Percentiles rank a stretch among this genome's conserved stretches.
Conservation (phyloP, 1,140 invertebrate species). For the Drosophila aff. region DNA sequence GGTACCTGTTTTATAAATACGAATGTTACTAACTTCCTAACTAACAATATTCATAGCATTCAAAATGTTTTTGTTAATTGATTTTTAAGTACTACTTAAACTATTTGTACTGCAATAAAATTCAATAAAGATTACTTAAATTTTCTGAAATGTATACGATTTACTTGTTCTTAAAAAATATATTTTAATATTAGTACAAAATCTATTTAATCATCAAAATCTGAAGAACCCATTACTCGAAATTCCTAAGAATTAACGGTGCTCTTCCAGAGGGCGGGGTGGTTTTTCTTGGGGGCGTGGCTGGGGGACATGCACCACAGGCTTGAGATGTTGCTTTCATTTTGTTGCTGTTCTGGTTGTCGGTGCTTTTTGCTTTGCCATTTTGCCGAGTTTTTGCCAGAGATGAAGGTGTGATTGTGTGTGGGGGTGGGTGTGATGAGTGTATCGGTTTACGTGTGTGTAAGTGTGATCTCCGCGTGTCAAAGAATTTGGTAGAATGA, state of each 20-base stretch:
- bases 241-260: conserved; percentile 4
- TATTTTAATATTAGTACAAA: no score
- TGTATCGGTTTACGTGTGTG: conserved; percentile 51
- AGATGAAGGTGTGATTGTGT: conserved; percentile 37
- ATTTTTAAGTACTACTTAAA: not conserved
- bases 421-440: conserved; percentile 43
- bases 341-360: conserved; percentile 28
- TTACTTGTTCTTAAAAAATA: not conserved
- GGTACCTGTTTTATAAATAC: no score
- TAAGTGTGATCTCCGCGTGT: conserved; percentile 42
- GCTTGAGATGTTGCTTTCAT: conserved; percentile 39
- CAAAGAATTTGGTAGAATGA: conserved; percentile 30
- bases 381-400: conserved; percentile 51
- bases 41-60: not conserved
- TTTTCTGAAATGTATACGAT: not conserved
- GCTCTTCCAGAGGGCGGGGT: conserved; percentile 20
- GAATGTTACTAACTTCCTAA: not conserved
- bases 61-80: not conserved
- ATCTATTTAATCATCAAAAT: not conserved
- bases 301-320: conserved; percentile 46
- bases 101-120: no score
- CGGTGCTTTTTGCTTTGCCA: conserved; percentile 49
- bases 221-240: not conserved
- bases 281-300: conserved; percentile 5
- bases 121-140: not conserved